Evolutionary conservation across 2,797 vertebrate genomes (phyloP).

Genomic region (Spea hammondii): DNA sequence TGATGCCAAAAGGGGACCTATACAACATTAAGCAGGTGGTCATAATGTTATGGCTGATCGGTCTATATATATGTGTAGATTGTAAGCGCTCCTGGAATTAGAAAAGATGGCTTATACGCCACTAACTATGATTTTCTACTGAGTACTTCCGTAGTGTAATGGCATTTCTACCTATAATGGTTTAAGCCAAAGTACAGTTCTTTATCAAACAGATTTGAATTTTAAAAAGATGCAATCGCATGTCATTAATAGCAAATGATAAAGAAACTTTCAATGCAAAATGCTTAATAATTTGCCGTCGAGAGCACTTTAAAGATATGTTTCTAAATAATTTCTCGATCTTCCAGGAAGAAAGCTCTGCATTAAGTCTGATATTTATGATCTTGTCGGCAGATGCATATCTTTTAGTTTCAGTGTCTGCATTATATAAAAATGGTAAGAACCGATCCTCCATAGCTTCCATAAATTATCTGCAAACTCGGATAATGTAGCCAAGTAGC

Average conservation of each 20-base stretch:
- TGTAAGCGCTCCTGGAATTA: too few relatives aligned
- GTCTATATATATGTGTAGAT: too few relatives aligned
- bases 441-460: slow-evolving; percentile 34
- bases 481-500: slow-evolving; percentile 37
- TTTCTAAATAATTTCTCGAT: slow-evolving; percentile 47
- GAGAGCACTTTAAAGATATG: slow-evolving; percentile 34
- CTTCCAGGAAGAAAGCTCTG: slow-evolving; percentile 51
- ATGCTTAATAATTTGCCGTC: slow-evolving; percentile 10
- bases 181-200: slow-evolving; percentile 46
- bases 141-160: too few relatives aligned
- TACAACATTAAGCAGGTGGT: too few relatives aligned
- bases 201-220: slow-evolving; percentile 44
- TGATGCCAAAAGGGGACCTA: too few relatives aligned
- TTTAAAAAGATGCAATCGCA: not conserved
- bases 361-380: slow-evolving; percentile 50
- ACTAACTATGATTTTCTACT: too few relatives aligned
- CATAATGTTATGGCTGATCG: too few relatives aligned
- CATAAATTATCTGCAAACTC: slow-evolving; percentile 45
- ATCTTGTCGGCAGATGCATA: slow-evolving; percentile 42
- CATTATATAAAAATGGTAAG: slow-evolving; percentile 37
- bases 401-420: slow-evolving; percentile 30
- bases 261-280: slow-evolving; percentile 8
- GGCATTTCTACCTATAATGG: too few relatives aligned
- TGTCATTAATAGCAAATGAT: slow-evolving; percentile 10
- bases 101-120: too few relatives aligned